Evolutionary conservation across 2,888 invertebrate genomes (phyloP).

Genomic region (Leistus spinibarbis): DNA sequence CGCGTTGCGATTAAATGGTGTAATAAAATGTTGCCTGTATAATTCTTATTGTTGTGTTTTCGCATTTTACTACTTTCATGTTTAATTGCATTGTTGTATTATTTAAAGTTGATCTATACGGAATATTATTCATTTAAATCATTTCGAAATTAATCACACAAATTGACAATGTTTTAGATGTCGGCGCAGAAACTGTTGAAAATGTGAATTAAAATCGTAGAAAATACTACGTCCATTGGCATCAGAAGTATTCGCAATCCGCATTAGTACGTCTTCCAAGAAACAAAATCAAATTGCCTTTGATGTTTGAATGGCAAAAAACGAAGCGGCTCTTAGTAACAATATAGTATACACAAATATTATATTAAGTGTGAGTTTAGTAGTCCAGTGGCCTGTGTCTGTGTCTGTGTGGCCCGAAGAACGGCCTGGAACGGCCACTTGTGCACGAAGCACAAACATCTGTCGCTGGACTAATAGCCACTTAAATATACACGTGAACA

Average conservation of each 20-base stretch:
- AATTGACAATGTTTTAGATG: too few species aligned
- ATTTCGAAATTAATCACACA: neutral
- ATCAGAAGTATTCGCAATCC: too few species aligned
- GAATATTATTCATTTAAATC: neutral
- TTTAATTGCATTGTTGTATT: neutral
- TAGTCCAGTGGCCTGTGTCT: neutral
- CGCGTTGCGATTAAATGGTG: constrained; percentile 35
- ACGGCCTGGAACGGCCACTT: constrained; percentile 20
- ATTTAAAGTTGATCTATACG: neutral
- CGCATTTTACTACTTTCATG: neutral
- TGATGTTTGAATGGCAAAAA: neutral
- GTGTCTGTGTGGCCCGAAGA: neutral
- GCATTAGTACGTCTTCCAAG: too few species aligned
- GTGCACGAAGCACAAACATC: constrained; percentile 35
- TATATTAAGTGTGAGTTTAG: neutral
- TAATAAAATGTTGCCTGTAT: constrained; percentile 18
- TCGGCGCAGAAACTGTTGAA: too few species aligned
- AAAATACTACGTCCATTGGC: too few species aligned
- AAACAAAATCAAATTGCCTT: neutral
- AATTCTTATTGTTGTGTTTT: neutral
- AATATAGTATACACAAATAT: neutral
- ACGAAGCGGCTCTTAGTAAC: neutral
- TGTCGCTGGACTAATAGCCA: constrained; percentile 33
- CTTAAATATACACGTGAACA: constrained; percentile 23
- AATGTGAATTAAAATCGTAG: too few species aligned